Conservation (phyloP, 2,113 vertebrate species). For the Siniperca knerii region DNA sequence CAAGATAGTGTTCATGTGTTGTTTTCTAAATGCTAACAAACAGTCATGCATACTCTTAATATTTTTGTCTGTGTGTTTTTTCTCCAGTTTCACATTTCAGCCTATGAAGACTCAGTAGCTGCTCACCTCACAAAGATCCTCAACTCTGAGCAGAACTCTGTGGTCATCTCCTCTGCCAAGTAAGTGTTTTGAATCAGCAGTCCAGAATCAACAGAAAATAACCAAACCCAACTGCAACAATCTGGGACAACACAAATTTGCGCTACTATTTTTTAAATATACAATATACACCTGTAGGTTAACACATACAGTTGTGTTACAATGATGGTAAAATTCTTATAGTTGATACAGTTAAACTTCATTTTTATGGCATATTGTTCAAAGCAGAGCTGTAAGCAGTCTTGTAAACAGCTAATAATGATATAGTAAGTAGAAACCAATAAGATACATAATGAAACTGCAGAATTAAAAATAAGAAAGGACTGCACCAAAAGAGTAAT, state of each 20-base stretch:
- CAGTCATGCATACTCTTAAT: background rate
- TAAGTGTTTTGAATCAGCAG: conserved; percentile 76
- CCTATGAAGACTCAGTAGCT: conserved; percentile 96
- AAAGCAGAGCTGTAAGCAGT: background rate
- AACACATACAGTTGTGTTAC: background rate
- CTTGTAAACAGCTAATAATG: background rate
- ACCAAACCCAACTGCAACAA: background rate
- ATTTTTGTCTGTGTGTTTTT: background rate
- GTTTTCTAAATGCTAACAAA: background rate
- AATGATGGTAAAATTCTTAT: background rate
- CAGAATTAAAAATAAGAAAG: background rate
- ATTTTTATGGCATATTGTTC: background rate
- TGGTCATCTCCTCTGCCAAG: conserved; percentile 97
- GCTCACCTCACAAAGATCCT: conserved; percentile 97
- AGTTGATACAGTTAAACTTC: background rate
- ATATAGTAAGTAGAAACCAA: background rate
- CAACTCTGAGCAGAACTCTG: conserved; percentile 95
- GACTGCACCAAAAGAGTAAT: background rate
- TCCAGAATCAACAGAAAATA: background rate
- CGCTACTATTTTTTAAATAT: background rate
- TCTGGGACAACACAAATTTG: background rate
- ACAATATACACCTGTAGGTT: background rate
- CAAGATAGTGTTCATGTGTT: background rate
- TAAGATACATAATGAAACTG: background rate
- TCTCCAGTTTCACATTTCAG: conserved; percentile 90